These are phyloP conservation scores for Bimastos eiseni DNA, from an alignment of 2,888 invertebrate genomes.

Conservation along the genomic window DNA sequence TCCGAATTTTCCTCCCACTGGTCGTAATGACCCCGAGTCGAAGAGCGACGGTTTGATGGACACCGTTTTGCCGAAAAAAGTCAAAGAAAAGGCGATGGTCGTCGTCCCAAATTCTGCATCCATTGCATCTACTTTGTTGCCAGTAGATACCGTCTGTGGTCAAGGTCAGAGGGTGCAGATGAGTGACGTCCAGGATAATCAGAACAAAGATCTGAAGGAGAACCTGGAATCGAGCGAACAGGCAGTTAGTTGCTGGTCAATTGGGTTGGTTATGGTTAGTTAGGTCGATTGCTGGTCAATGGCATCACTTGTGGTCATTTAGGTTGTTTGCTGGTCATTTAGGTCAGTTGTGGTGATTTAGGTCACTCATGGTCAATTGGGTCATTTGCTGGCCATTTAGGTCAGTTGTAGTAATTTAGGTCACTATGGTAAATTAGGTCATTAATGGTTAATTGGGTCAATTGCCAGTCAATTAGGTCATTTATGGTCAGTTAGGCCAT, in stretches of 20 bases:
- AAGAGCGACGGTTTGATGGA: background rate
- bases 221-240: slow-evolving; percentile 9
- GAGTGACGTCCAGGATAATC: background rate
- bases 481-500: no score
- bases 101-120: background rate
- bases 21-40: background rate
- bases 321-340: no score
- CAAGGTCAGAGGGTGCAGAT: background rate
- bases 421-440: no score
- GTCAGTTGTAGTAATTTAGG: no score
- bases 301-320: no score
- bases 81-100: background rate
- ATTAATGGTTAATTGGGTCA: no score
- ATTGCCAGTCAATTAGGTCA: no score
- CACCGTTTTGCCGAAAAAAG: background rate
- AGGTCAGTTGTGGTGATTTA: no score
- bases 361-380: no score
- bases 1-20: background rate
- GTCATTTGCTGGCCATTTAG: no score
- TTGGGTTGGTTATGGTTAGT: no score
- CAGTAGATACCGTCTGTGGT: background rate
- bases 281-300: no score
- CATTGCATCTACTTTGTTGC: background rate
- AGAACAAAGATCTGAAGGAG: background rate
- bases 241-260: background rate